These are phyloP conservation scores for Limnodromus scolopaceus DNA, from an alignment of 2,797 vertebrate genomes.

Conservation along the genomic window DNA sequence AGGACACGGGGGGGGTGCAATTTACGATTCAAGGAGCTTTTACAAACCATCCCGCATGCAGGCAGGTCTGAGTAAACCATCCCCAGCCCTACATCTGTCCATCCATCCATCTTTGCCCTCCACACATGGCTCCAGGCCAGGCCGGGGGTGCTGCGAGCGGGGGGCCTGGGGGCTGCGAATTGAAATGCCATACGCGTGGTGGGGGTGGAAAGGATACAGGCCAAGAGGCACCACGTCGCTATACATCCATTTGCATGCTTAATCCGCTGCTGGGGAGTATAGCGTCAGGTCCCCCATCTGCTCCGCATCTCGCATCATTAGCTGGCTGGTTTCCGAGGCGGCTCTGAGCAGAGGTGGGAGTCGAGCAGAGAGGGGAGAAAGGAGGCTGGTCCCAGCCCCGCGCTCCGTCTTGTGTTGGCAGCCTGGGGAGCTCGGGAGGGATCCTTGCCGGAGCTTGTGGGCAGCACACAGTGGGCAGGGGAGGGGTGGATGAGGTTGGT, in stretches of 20 bases:
- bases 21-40: not conserved
- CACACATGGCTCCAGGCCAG: not conserved
- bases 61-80: accelerated
- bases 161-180: not conserved
- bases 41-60: not conserved
- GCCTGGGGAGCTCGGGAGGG: not conserved
- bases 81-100: not conserved
- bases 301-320: conserved; percentile 61
- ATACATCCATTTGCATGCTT: conserved; percentile 50
- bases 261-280: conserved; percentile 46
- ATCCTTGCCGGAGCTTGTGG: not conserved
- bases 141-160: not conserved
- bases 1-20: no score
- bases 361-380: not conserved
- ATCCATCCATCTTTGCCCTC: not conserved
- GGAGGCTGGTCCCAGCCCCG: not conserved
- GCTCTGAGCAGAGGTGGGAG: conserved; percentile 55
- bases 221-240: conserved; percentile 22
- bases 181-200: not conserved
- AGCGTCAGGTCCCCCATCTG: conserved; percentile 68
- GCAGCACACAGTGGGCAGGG: accelerated
- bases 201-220: conserved; percentile 21
- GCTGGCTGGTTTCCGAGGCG: conserved; percentile 64
- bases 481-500: accelerated
- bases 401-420: accelerated